Conservation (phyloP, 1,140 invertebrate genomes). For the Periplaneta americana region DNA sequence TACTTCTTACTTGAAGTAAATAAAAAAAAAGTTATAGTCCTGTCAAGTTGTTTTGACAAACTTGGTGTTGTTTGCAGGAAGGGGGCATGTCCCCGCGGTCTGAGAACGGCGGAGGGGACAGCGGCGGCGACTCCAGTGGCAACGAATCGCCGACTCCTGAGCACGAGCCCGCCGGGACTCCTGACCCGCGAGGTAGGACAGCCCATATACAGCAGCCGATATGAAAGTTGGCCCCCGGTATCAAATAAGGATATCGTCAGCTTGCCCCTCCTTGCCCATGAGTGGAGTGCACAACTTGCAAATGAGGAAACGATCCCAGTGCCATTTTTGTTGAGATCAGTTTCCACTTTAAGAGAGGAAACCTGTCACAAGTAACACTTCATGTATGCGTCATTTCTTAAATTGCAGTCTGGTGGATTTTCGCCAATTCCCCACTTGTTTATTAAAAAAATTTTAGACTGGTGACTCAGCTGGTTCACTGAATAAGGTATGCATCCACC, state of each 20-base stretch:
- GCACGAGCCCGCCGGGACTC: background rate
- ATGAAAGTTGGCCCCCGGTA: background rate
- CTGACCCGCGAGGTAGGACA: background rate
- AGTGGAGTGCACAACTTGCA: background rate
- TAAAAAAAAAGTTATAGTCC: background rate
- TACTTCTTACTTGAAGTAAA: background rate
- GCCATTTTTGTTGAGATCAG: background rate
- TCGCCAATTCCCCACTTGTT: no score
- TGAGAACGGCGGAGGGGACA: background rate
- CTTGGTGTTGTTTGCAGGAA: conserved; percentile 4
- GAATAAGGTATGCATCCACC: no score
- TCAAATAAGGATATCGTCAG: background rate
- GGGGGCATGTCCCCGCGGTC: conserved; percentile 1
- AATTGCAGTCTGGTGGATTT: no score
- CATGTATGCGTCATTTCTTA: no score
- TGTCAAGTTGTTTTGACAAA: background rate
- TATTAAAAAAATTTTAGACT: no score
- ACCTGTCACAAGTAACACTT: no score
- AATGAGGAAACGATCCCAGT: background rate
- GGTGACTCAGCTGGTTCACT: no score
- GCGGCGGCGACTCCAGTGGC: conserved; percentile 6
- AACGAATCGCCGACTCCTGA: background rate
- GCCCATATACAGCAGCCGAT: background rate
- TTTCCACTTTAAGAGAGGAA: no score
- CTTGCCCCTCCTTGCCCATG: background rate